phyloP scores from a whole-genome alignment of 2,113 vertebrate genomes.

The Psilopogon haemacephalus region DNA sequence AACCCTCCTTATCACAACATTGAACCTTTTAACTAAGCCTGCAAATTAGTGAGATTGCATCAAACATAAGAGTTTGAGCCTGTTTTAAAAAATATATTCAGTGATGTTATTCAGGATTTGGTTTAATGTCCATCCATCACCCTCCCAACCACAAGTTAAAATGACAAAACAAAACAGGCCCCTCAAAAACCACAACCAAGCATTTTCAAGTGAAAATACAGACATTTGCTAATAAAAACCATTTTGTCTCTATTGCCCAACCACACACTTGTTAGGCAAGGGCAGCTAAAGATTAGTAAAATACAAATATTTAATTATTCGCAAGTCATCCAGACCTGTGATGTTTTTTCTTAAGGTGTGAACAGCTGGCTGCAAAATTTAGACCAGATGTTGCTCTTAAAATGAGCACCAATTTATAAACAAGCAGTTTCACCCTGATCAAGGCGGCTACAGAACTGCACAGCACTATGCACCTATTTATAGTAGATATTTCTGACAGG shows the following conservation, averaged over 20 bases:
- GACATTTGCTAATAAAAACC: background rate
- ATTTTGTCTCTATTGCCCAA: background rate
- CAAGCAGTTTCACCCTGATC: background rate
- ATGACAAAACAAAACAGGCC: background rate
- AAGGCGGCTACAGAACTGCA: constrained; percentile 11
- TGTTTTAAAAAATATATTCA: background rate
- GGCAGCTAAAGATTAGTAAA: constrained; percentile 5
- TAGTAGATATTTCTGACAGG: background rate
- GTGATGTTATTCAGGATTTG: background rate
- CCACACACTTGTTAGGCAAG: background rate
- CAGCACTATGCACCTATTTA: constrained; percentile 16
- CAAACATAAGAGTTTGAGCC: background rate
- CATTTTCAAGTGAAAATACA: background rate
- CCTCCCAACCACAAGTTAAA: background rate
- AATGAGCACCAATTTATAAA: constrained; percentile 41
- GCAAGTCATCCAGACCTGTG: constrained; percentile 33
- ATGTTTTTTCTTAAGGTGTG: constrained; percentile 54
- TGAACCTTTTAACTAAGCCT: background rate
- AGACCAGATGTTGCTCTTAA: constrained; percentile 57
- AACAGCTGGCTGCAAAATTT: constrained; percentile 60
- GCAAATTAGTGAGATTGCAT: background rate
- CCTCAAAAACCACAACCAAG: background rate
- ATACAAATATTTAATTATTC: constrained; percentile 56
- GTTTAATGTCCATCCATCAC: background rate
- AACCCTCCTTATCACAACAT: background rate